Evolutionary conservation across 2,797 vertebrate genomes (phyloP), one percentile per base, ranked within the genome.

Genomic region (Peromyscus attwateri): DNA sequence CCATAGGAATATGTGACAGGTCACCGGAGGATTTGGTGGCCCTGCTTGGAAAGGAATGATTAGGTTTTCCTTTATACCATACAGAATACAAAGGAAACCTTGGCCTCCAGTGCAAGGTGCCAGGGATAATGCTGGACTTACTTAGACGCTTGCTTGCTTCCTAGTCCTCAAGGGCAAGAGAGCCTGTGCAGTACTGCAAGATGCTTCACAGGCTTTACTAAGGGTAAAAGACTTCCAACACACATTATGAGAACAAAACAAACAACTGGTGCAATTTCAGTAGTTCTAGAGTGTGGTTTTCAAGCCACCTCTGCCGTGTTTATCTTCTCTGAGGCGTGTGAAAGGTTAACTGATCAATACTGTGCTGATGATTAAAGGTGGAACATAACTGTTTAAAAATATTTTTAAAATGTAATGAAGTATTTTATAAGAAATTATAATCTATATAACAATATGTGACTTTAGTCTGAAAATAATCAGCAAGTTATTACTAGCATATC

Each of bases 401-500:
- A 27, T 23, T 6, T 6, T 31, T 64, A 64, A 88, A 84, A 81
- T 17, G 43, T 9, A n/a, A 9, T 64, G 84, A 80, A 76, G 6
- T 37, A 81, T 77, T 87, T 89, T 40, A 57, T 17, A 89, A 89
- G 91, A 89, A 79, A 68, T 71, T 82, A 70, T 66, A 95, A 60
- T 46, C 37, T 29, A 29, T 75, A 75, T 64, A 76, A 49, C 73
- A 25, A 46, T 88, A 52, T 49, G 12, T 2, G 76, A 62, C 73
- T 40, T 57, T 85, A 83, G 4, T 37, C 75, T 89, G 29, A 95
- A 93, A 79, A 92, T 29, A 91, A 57, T 25, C 10, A 76, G 52
- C 27, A 87, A 94, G 57, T 79, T 64, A 66, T 57, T 96, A 73
- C 46, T 85, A 73, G 27, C 94, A 34, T 80, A 79, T 85, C 87